Evolutionary conservation across 1,140 invertebrate species (phyloP).

Genomic region (Heterodera carotae): DNA sequence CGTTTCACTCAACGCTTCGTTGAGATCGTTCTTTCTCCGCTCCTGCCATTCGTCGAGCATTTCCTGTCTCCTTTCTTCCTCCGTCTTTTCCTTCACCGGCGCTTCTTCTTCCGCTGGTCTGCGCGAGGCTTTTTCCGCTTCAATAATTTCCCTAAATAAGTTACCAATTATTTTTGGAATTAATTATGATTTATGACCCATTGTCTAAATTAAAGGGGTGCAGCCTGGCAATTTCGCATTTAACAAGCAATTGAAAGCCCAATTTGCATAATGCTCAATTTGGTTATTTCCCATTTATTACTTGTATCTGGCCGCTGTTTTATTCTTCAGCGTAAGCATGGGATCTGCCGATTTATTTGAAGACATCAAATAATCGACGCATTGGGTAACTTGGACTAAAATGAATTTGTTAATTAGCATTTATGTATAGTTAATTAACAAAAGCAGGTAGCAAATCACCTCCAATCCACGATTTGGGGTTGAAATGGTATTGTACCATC

Average conservation of each 20-base stretch:
- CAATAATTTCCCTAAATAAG: not conserved
- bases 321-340: not conserved
- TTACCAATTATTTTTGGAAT: too few relatives aligned
- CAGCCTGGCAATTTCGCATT: too few relatives aligned
- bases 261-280: too few relatives aligned
- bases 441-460: not conserved
- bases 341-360: not conserved
- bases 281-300: not conserved
- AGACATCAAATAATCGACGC: too few relatives aligned
- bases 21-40: not conserved
- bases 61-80: not conserved
- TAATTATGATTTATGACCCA: too few relatives aligned
- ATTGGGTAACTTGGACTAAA: not conserved
- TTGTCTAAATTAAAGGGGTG: too few relatives aligned
- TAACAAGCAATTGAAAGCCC: too few relatives aligned
- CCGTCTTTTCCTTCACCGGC: not conserved
- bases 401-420: not conserved
- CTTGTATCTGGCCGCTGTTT: not conserved
- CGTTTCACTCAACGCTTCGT: not conserved
- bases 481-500: not conserved
- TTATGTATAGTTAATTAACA: not conserved
- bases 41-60: not conserved
- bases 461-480: not conserved
- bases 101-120: not conserved
- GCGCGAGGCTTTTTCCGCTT: not conserved